Conservation (phyloP, 1,140 invertebrate species). For the Hormaphis cornu region DNA sequence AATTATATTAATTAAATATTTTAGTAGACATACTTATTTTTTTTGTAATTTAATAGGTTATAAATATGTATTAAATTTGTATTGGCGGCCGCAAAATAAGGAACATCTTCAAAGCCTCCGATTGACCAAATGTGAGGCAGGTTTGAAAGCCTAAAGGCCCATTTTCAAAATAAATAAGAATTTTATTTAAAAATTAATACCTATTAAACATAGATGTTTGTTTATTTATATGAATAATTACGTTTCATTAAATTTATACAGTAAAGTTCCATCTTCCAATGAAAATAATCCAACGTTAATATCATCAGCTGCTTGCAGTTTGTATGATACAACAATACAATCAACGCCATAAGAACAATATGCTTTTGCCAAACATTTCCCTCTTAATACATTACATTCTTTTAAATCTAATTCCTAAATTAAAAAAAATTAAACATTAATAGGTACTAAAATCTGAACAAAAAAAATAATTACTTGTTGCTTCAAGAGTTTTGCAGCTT, state of each 20-base stretch:
- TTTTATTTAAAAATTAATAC: not conserved
- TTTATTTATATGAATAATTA: not conserved
- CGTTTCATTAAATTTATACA: constrained; percentile 18
- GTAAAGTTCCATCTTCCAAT: not conserved
- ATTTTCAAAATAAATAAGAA: not conserved
- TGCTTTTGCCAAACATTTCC: not conserved
- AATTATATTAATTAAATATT: constrained; percentile 28
- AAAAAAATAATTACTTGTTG: not conserved
- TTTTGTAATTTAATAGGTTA: constrained; percentile 40
- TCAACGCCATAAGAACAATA: not conserved
- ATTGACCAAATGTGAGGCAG: constrained; percentile 23
- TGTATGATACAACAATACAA: constrained; percentile 7
- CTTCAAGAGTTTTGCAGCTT: constrained; percentile 1
- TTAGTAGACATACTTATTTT: constrained; percentile 33
- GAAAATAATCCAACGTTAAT: constrained; percentile 18
- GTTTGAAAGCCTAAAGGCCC: not conserved
- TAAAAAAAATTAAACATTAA: not conserved
- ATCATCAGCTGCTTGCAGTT: not conserved
- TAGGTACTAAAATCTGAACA: not conserved
- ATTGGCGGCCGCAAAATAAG: constrained; percentile 34
- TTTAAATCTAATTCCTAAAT: not conserved
- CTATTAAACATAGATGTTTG: too few species aligned
- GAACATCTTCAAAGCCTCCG: constrained; percentile 7
- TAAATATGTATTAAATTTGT: constrained; percentile 40
- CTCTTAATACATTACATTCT: not conserved